Evolutionary conservation across 2,797 vertebrate species (phyloP).

Genomic region (Myiothlypis coronata): DNA sequence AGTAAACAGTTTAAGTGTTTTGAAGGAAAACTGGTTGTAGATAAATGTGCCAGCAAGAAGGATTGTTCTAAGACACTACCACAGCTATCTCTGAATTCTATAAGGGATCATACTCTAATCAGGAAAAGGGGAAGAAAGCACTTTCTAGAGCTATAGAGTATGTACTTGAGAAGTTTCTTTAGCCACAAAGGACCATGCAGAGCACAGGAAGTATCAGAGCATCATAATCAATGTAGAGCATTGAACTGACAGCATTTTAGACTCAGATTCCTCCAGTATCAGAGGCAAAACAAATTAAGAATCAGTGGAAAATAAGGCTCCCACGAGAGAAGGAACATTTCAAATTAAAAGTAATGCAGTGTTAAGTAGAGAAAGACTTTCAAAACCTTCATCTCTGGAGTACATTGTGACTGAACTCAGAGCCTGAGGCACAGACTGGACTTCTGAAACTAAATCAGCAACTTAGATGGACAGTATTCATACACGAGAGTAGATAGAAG

Average conservation of each 20-base stretch:
- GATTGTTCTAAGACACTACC: neutral
- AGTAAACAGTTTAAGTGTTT: neutral
- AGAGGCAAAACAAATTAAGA: neutral
- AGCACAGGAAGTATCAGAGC: neutral
- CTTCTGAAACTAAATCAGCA: neutral
- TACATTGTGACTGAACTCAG: neutral
- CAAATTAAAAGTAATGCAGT: neutral
- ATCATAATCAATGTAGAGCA: neutral
- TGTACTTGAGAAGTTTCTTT: neutral
- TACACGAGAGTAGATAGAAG: neutral
- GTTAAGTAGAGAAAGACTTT: neutral
- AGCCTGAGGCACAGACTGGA: neutral
- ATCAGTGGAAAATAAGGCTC: neutral
- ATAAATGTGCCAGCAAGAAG: neutral
- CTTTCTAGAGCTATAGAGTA: neutral
- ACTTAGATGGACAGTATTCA: neutral
- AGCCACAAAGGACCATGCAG: neutral
- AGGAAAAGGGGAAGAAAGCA: neutral
- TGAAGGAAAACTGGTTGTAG: neutral
- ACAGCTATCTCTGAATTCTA: neutral
- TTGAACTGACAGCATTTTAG: neutral
- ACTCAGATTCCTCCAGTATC: neutral
- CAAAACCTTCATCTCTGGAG: neutral
- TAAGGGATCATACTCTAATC: neutral
- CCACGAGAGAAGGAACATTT: neutral